Conservation (phyloP, 2,888 invertebrate genomes). For the Orchesellides sinensis region DNA sequence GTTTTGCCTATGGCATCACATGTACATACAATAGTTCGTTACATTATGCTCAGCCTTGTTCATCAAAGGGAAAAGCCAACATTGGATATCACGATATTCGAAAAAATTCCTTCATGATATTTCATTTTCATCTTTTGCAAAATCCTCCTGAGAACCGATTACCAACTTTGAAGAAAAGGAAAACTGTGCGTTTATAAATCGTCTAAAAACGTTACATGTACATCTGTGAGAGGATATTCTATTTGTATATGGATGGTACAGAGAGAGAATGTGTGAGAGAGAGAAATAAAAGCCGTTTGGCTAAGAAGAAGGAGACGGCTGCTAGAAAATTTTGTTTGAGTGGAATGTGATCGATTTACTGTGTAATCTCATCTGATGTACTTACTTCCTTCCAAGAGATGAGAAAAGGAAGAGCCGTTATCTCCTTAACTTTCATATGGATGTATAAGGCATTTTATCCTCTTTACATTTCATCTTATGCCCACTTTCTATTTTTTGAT, state of each 20-base stretch:
- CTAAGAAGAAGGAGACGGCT: constrained; percentile 15
- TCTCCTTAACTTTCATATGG: neutral
- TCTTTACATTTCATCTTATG: no score
- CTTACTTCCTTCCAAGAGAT: neutral
- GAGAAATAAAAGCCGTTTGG: neutral
- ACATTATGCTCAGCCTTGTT: no score
- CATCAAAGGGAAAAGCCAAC: constrained; percentile 13
- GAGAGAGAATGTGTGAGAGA: constrained; percentile 10
- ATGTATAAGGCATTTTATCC: neutral
- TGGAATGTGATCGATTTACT: constrained; percentile 61
- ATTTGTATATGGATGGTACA: neutral
- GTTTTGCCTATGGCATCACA: no score
- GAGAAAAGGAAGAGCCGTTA: constrained; percentile 2
- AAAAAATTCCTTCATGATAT: constrained; percentile 23
- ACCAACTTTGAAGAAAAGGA: constrained; percentile 30
- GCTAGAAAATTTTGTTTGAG: constrained; percentile 50
- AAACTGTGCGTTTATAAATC: neutral
- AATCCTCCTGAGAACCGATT: constrained; percentile 56
- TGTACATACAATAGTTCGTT: no score
- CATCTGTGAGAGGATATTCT: neutral
- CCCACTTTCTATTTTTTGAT: constrained; percentile 37
- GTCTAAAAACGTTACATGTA: neutral
- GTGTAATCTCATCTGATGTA: constrained; percentile 59
- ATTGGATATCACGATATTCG: no score
- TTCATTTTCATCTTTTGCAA: constrained; percentile 57